Evolutionary conservation across 2,797 vertebrate species (phyloP), one percentile per base, ranked within the genome.

Genomic region (Bryconaethiops microstoma): DNA sequence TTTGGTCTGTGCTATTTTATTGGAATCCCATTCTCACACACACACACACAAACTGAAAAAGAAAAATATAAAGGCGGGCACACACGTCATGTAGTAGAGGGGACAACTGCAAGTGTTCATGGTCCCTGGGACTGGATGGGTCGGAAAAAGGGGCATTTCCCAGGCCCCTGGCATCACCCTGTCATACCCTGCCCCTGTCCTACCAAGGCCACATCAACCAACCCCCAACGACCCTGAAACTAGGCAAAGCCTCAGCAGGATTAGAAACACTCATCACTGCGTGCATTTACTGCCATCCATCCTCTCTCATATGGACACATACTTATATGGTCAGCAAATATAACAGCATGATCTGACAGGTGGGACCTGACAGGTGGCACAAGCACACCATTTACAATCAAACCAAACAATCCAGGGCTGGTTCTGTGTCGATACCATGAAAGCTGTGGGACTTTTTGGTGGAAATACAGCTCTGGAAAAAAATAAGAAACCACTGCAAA

Each of bases 11-110:
- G 60, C 10, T 52, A 59, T 62, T 23, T 50, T 17, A 35, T 39
- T 59, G 23, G 23, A 45, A 67, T 17, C n/a, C 9, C 35, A 4
- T 19, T 29, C 63, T 73, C 7, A 78, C 39, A 64, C 48, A 77
- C 39, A 64, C 48, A 77, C 16, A 68, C 64, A 59, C 19, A 42
- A 48, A 67, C 70, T 57, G 17, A 72, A 60, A 82, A 60, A 72
- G n/a, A 59, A 17, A 75, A 65, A 59, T 54, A 77, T 57, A 74
- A 52, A 69, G 7, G 17, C 45, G 64, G 35, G 19, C 52, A 78
- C 7, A 76, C 16, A 74, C 84, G 85, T 92, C 91, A 91, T 90
- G 87, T 67, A 63, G 59, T 54, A 72, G 39, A 7, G 7, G 63
- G 14, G 21, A 78, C 21, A 65, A 45, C 54, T 76, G 75, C 39